These are phyloP conservation scores for Caerostris extrusa DNA, from an alignment of 1,140 invertebrate species.

Conservation along the genomic window DNA sequence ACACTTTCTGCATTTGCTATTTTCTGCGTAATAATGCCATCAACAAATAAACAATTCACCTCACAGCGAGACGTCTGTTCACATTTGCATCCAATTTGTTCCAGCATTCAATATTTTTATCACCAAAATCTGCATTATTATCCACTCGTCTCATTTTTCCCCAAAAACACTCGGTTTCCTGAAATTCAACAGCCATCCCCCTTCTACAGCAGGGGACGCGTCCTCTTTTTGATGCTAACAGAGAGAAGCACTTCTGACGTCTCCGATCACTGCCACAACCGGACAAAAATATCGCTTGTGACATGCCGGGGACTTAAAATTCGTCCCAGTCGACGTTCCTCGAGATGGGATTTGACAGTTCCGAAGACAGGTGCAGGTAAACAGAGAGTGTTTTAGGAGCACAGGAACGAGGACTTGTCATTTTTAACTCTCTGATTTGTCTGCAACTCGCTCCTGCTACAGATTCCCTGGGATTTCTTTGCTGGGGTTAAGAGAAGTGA, in stretches of 20 bases:
- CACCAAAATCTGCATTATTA: background rate
- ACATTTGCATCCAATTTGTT: background rate
- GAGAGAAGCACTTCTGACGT: constrained; percentile 23
- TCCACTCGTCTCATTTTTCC: background rate
- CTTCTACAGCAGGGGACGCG: background rate
- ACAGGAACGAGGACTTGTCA: constrained; percentile 24
- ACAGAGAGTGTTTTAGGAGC: constrained; percentile 39
- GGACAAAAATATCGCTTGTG: constrained; percentile 61
- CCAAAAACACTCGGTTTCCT: background rate
- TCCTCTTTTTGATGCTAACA: constrained; percentile 32
- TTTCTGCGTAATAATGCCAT: too few species aligned
- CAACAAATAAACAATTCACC: background rate
- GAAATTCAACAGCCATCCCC: constrained; percentile 14
- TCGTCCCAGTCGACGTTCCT: constrained; percentile 1
- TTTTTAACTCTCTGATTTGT: constrained; percentile 50
- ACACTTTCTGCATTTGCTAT: too few species aligned
- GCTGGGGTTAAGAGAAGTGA: too few species aligned
- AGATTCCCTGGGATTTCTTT: background rate
- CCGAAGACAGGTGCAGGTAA: constrained; percentile 58
- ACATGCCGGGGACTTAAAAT: constrained; percentile 59
- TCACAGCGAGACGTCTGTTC: background rate
- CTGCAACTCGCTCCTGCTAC: background rate
- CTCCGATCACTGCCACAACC: constrained; percentile 48
- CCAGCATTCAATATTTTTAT: background rate
- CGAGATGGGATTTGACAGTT: constrained; percentile 54